A percentile compares a stretch with the other conserved stretches of the same genome.
These are phyloP conservation scores for Pocillopora grandis DNA, from an alignment of 92 coral and sea anemone genomes.

Conservation along the genomic window DNA sequence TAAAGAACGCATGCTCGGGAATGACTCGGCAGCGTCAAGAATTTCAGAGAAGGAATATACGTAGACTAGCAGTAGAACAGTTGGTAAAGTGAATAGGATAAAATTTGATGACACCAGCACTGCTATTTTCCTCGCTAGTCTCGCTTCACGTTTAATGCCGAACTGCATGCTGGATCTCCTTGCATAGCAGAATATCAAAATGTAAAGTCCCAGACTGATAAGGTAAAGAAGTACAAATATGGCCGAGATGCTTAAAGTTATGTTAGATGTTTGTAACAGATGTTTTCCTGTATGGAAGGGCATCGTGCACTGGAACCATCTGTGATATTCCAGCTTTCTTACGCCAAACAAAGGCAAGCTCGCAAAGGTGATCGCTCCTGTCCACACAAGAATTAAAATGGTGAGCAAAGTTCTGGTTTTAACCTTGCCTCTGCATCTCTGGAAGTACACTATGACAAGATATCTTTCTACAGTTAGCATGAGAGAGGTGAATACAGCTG, in stretches of 20 bases:
- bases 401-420: constrained; percentile 25
- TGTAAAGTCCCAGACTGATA: constrained; percentile 54
- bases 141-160: constrained; percentile 67
- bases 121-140: constrained; percentile 66
- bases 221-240: constrained; percentile 56
- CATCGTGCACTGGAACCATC: constrained; percentile 76
- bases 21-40: constrained; percentile 36
- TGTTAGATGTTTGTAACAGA: constrained; percentile 41
- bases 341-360: constrained; percentile 56
- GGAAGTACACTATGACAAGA: constrained; percentile 59
- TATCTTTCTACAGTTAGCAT: constrained; percentile 61
- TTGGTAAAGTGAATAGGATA: constrained; percentile 57
- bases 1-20: constrained; percentile 53
- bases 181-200: constrained; percentile 53
- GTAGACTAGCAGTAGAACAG: constrained; percentile 53
- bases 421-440: constrained; percentile 30
- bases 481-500: constrained; percentile 61
- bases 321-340: constrained; percentile 53
- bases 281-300: constrained; percentile 56
- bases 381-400: constrained; percentile 37
- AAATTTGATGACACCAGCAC: constrained; percentile 61
- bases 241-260: constrained; percentile 58
- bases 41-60: constrained; percentile 51
- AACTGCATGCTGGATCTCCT: constrained; percentile 55
- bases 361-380: constrained; percentile 40